Evolutionary conservation across 2,797 vertebrate genomes (phyloP).

Genomic region (Dipus sagitta): DNA sequence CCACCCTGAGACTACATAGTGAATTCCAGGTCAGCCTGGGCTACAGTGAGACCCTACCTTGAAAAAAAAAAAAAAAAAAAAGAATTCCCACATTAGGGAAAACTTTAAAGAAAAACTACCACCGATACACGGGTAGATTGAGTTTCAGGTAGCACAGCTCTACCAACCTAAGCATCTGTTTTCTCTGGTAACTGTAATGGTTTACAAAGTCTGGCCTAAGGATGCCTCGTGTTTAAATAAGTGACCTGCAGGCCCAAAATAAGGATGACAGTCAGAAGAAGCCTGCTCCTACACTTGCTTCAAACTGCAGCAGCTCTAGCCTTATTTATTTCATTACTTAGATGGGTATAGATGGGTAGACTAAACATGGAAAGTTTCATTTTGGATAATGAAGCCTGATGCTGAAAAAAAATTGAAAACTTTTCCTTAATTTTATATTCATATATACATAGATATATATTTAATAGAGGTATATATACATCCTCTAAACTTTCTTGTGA

Average conservation of each 20-base stretch:
- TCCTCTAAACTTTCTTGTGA: background rate
- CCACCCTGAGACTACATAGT: too few relatives aligned
- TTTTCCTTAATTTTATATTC: background rate
- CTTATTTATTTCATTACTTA: background rate
- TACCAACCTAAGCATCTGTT: background rate
- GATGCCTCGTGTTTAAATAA: background rate
- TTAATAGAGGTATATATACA: too few relatives aligned
- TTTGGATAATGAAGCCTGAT: background rate
- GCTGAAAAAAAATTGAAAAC: background rate
- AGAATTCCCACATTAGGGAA: background rate
- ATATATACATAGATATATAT: too few relatives aligned
- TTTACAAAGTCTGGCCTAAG: background rate
- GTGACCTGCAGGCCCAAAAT: background rate
- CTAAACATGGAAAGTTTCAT: background rate
- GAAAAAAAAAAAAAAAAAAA: too few relatives aligned
- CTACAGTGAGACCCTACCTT: too few relatives aligned
- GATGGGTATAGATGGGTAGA: accelerated
- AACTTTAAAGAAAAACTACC: background rate
- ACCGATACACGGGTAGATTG: background rate
- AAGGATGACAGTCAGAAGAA: background rate
- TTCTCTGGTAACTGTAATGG: constrained; percentile 19
- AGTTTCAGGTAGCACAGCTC: background rate
- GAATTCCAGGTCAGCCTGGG: too few relatives aligned
- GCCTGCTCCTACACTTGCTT: background rate
- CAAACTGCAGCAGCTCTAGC: background rate